A percentile compares a stretch with the other conserved stretches of the same genome.
Conservation (phyloP, 1,140 invertebrate genomes). For the Geopemphigus sp. region DNA sequence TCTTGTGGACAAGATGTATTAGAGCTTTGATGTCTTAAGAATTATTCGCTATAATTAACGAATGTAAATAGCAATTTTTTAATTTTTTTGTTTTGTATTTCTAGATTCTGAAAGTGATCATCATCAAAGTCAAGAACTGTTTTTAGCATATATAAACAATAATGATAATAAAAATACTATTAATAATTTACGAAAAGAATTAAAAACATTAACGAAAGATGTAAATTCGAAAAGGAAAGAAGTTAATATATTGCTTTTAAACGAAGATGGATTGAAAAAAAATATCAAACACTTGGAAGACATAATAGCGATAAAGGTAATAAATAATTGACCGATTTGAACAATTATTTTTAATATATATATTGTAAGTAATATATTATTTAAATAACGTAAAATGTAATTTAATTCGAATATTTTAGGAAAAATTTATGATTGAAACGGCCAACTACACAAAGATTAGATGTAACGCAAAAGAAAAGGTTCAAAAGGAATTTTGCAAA, state of each 20-base stretch:
- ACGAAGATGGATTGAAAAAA: conserved; percentile 36
- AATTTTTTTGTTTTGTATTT: neutral
- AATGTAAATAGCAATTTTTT: no score
- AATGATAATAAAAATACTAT: neutral
- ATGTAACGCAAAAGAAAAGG: conserved; percentile 23
- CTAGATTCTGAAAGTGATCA: conserved; percentile 11
- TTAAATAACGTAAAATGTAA: neutral
- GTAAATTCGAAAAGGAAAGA: conserved; percentile 36
- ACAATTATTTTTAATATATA: neutral
- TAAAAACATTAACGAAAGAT: conserved; percentile 13
- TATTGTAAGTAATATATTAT: neutral
- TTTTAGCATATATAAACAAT: neutral
- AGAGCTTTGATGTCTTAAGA: no score
- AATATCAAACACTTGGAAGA: conserved; percentile 44
- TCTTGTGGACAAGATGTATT: neutral
- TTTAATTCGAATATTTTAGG: conserved; percentile 1
- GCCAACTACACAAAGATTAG: neutral
- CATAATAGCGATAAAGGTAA: conserved; percentile 31
- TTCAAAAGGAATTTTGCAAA: conserved; percentile 26
- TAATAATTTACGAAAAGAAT: conserved; percentile 6
- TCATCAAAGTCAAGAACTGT: neutral
- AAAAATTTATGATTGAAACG: neutral
- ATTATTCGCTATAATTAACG: neutral
- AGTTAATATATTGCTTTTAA: neutral
- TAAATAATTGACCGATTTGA: no score